Evolutionary conservation across 2,888 invertebrate species (phyloP).

Genomic region (Callyntrura sp.): DNA sequence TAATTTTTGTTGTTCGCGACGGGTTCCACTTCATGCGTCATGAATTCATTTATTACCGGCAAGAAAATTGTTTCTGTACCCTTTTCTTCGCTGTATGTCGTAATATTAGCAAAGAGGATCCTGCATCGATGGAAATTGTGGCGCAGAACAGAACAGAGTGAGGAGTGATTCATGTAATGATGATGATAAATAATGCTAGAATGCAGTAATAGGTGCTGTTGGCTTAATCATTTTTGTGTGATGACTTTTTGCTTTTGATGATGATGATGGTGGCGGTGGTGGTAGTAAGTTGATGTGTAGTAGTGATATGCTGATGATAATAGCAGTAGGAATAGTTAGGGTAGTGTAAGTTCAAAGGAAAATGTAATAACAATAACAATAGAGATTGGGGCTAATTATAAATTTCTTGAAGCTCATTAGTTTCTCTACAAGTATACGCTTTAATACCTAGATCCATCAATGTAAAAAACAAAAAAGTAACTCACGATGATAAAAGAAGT

Average conservation of each 20-base stretch:
- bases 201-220: conserved; percentile 45
- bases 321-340: conserved; percentile 25
- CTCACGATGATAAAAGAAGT: conserved; percentile 29
- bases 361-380: conserved; percentile 65
- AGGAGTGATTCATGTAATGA: conserved; percentile 43
- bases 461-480: conserved; percentile 55
- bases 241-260: conserved; percentile 38
- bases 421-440: conserved; percentile 66
- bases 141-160: conserved; percentile 14
- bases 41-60: conserved; percentile 58
- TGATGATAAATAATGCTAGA: conserved; percentile 19
- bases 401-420: conserved; percentile 77
- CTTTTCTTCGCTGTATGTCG: conserved; percentile 8
- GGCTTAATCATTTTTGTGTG: conserved; percentile 55
- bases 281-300: background rate
- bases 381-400: conserved; percentile 76
- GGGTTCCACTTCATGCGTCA: conserved; percentile 74
- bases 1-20: conserved; percentile 73
- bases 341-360: conserved; percentile 67
- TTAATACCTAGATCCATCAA: conserved; percentile 38
- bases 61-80: conserved; percentile 39
- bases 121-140: background rate
- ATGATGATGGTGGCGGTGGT: background rate
- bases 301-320: conserved; percentile 39
- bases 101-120: conserved; percentile 24